Conservation (phyloP, 2,888 invertebrate species). For the Notodonta dromedarius region DNA sequence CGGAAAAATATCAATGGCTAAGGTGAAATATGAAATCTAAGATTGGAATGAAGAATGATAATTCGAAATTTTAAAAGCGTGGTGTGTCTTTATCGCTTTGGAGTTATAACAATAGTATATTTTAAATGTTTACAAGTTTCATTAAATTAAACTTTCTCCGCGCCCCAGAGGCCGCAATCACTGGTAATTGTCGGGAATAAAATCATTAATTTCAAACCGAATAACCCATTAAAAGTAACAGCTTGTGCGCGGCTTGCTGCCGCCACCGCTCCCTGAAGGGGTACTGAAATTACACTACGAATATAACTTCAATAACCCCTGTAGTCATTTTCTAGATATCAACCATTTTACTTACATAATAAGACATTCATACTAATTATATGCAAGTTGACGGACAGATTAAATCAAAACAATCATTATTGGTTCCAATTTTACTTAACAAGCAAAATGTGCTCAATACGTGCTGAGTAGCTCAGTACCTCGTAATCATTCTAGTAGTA, state of each 20-base stretch:
- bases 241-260: slow-evolving; percentile 68
- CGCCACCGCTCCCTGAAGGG: slow-evolving; percentile 31
- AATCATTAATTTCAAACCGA: slow-evolving; percentile 82
- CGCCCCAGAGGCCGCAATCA: slow-evolving; percentile 59
- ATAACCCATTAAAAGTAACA: slow-evolving; percentile 83
- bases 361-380: not conserved
- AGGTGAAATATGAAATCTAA: slow-evolving; percentile 10
- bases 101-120: slow-evolving; percentile 6
- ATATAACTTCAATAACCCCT: slow-evolving; percentile 10
- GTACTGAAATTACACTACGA: slow-evolving; percentile 12
- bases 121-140: slow-evolving; percentile 51
- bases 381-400: no score
- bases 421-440: no score
- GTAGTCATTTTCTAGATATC: not conserved
- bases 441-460: no score
- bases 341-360: not conserved
- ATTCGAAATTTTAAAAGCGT: not conserved
- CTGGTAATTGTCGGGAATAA: slow-evolving; percentile 75
- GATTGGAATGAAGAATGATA: not conserved
- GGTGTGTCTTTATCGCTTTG: not conserved
- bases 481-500: no score
- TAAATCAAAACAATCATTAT: no score
- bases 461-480: no score
- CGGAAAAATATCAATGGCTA: slow-evolving; percentile 31
- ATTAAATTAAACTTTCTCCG: slow-evolving; percentile 56